Conservation (phyloP, 2,113 vertebrate species). For the Procavia capensis region DNA sequence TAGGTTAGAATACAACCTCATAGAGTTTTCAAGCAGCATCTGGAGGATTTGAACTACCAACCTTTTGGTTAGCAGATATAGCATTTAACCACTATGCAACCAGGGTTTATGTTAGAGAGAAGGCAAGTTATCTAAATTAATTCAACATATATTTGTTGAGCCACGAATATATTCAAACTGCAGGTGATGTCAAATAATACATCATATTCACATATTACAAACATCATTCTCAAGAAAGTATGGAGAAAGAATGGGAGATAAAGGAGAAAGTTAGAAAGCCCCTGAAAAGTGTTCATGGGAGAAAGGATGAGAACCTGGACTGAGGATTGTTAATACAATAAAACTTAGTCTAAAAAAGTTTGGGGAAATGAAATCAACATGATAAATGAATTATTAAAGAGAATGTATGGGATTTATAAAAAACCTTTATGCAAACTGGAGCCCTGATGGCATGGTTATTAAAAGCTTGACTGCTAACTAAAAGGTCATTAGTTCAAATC, state of each 20-base stretch:
- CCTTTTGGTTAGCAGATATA: too few relatives aligned
- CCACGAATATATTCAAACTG: background rate
- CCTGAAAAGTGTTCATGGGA: background rate
- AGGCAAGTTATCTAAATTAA: background rate
- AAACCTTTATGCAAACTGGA: too few relatives aligned
- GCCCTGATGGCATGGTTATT: too few relatives aligned
- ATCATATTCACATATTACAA: background rate
- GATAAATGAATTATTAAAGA: background rate
- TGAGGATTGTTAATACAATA: background rate
- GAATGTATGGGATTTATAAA: background rate
- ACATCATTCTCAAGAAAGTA: background rate
- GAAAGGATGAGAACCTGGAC: background rate
- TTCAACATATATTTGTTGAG: background rate
- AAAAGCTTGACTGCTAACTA: too few relatives aligned
- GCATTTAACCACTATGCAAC: too few relatives aligned
- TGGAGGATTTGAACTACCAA: too few relatives aligned
- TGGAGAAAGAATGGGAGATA: background rate
- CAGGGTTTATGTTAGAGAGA: too few relatives aligned
- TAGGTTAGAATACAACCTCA: too few relatives aligned
- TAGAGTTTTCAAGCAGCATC: too few relatives aligned
- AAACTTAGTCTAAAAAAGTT: background rate
- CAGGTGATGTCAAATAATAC: background rate
- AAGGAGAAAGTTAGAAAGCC: background rate
- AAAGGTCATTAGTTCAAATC: too few relatives aligned
- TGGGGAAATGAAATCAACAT: background rate